Base-by-base conservation (phyloP, 2,113 vertebrate genomes). In the Glaucidium brasilianum region DNA sequence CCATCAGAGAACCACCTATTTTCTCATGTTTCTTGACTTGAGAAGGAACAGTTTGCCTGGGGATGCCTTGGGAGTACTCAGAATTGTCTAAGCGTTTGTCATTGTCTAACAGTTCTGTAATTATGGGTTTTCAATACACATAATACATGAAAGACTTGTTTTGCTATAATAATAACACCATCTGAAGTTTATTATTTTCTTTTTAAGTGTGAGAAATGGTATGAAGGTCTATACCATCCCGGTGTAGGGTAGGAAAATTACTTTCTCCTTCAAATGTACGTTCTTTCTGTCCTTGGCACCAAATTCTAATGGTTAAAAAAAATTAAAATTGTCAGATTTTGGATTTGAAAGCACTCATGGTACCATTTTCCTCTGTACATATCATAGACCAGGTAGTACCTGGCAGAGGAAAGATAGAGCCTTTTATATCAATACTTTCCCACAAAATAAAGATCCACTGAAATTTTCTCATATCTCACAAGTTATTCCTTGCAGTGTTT, bases 11-110 rank as follows among this genome's bases (percentile, higher is more conserved):
- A 74, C 45, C 50, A 59, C 88, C 71, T 71, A 32, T 94, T 91
- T 96, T 77, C 88, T 89, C 34, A 35, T 1, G 1, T 95, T 96
- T 92, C 62, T 88, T 71, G 59, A 76, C 58, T 91, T 16, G 5
- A 85, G 63, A 94, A 85, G 45, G 84, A 91, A 74, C 58, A 82
- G 29, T 92, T 78, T 81, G 53, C 89, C 73, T 91, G 72, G 59
- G 43, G 74, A 62, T 67, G 68, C 78, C 85, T 89, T 64, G 56
- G 75, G 72, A 95, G 50, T 55, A 59, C 37, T 73, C 47, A 50
- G 88, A 89, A 75, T 62, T 95, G 43, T 92, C 73, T 91, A 89
- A 92, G 77, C 62, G 75, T 92, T 89, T 85, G 73, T 93, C 79
- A 56, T 27, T 91, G 58, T 87, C 85, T 62, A 63, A 69, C 69